phyloP scores from a whole-genome alignment of 2,888 invertebrate genomes.

The Phoenoteleia sp. region DNA sequence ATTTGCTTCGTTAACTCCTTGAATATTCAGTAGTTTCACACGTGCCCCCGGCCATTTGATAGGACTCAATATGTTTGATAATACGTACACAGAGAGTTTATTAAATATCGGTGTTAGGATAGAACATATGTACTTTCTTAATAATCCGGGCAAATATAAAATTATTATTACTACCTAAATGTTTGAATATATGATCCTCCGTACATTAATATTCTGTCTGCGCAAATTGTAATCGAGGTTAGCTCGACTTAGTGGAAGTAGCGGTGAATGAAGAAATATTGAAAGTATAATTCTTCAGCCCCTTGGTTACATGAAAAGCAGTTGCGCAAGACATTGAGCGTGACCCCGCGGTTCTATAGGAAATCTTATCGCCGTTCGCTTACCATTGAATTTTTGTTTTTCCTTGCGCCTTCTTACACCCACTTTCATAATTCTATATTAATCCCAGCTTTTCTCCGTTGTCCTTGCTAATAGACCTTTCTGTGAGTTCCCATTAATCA shows the following conservation, averaged over 20 bases:
- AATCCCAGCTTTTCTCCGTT: constrained; percentile 62
- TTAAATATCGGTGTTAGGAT: constrained; percentile 79
- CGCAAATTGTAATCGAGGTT: constrained; percentile 11
- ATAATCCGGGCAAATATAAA: background rate
- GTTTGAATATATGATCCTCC: background rate
- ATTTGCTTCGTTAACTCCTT: constrained; percentile 85
- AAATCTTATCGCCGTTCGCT: constrained; percentile 82
- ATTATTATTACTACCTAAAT: background rate
- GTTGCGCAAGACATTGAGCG: constrained; percentile 29
- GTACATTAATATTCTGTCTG: constrained; percentile 26
- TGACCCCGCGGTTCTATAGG: constrained; percentile 7
- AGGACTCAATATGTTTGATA: constrained; percentile 85
- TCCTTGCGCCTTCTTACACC: constrained; percentile 40
- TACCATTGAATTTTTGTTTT: constrained; percentile 64
- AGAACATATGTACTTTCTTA: constrained; percentile 30
- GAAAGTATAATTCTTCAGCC: constrained; percentile 15
- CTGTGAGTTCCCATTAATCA: constrained; percentile 19
- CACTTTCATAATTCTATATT: constrained; percentile 72
- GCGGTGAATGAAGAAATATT: constrained; percentile 7
- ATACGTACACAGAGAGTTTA: constrained; percentile 83
- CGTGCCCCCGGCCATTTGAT: constrained; percentile 83
- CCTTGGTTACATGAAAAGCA: constrained; percentile 42
- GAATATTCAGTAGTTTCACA: constrained; percentile 85
- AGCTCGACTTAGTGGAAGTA: background rate
- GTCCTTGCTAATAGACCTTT: constrained; percentile 24